Conservation (phyloP, 2,888 invertebrate species). For the Cacoxenus indagator region DNA sequence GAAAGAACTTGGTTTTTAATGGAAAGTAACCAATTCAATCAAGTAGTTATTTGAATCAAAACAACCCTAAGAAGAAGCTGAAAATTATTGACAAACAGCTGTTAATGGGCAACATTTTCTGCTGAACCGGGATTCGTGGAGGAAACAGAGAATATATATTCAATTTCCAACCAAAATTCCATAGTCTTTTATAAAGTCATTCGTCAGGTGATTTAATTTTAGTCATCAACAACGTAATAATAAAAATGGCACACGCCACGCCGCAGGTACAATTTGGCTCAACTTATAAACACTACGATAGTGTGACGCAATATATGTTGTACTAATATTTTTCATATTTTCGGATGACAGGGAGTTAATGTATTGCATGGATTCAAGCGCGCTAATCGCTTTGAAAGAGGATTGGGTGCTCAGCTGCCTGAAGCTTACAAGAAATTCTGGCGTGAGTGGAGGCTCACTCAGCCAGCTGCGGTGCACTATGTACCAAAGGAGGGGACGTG, state of each 20-base stretch:
- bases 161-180: too few species aligned
- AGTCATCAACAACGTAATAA: too few species aligned
- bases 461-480: slow-evolving; percentile 78
- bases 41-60: too few species aligned
- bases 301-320: slow-evolving; percentile 64
- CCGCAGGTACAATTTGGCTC: slow-evolving; percentile 59
- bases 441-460: slow-evolving; percentile 83
- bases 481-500: slow-evolving; percentile 81
- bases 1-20: too few species aligned
- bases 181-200: too few species aligned
- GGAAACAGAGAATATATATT: too few species aligned
- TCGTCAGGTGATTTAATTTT: too few species aligned
- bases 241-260: slow-evolving; percentile 68
- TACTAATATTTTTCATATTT: slow-evolving; percentile 2
- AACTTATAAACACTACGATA: background rate
- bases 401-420: slow-evolving; percentile 80
- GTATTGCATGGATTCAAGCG: slow-evolving; percentile 72
- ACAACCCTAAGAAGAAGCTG: too few species aligned
- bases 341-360: slow-evolving; percentile 66
- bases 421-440: slow-evolving; percentile 88
- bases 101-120: too few species aligned
- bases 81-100: too few species aligned
- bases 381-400: slow-evolving; percentile 75
- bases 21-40: too few species aligned
- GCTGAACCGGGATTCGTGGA: too few species aligned